These are phyloP conservation scores for Patella depressa DNA, from an alignment of 2,888 invertebrate genomes.

Conservation along the genomic window DNA sequence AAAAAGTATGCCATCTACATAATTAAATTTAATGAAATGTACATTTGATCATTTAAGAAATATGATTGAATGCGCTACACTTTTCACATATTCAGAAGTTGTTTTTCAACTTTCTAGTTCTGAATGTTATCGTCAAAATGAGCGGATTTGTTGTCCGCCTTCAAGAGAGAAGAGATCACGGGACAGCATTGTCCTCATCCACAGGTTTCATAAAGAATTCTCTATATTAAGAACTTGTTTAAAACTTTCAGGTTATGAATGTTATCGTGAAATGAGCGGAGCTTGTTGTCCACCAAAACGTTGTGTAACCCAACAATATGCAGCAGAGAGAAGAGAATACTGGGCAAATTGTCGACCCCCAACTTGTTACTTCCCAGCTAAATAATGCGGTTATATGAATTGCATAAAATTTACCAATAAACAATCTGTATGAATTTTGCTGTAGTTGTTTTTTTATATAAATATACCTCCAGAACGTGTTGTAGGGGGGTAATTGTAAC, in stretches of 20 bases:
- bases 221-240: neutral
- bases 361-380: neutral
- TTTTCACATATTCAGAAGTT: neutral
- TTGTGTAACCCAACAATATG: slow-evolving; percentile 12
- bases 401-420: too few species aligned
- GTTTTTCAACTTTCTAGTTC: too few species aligned
- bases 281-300: slow-evolving; percentile 7
- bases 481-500: too few species aligned
- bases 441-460: too few species aligned
- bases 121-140: too few species aligned
- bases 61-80: too few species aligned
- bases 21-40: too few species aligned
- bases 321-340: neutral
- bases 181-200: neutral
- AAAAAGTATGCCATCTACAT: too few species aligned
- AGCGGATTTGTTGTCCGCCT: too few species aligned
- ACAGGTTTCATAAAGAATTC: neutral
- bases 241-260: slow-evolving; percentile 14
- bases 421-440: too few species aligned
- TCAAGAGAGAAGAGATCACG: neutral
- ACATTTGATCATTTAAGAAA: too few species aligned
- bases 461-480: too few species aligned
- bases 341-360: neutral
- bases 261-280: slow-evolving; percentile 14
- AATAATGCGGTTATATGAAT: neutral